Conservation (phyloP, 2,888 invertebrate genomes). For the Leptopilina myrica region DNA sequence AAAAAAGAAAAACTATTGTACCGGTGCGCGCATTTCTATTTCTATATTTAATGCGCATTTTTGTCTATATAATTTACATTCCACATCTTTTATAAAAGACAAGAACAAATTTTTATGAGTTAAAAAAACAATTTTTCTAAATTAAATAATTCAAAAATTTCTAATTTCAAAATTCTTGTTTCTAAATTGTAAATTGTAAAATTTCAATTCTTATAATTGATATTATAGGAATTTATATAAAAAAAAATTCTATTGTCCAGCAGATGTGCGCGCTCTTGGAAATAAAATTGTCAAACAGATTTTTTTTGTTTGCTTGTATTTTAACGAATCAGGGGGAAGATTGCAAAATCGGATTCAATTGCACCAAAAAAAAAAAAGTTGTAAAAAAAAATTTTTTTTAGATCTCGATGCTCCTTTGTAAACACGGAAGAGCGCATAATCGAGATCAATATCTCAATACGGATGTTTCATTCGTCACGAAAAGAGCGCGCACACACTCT, state of each 20-base stretch:
- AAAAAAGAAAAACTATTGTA: constrained; percentile 7
- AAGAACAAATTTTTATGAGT: too few species aligned
- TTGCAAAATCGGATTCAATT: constrained; percentile 31
- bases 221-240: background rate
- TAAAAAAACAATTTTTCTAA: too few species aligned
- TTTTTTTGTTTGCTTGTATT: background rate
- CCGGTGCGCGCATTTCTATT: constrained; percentile 7
- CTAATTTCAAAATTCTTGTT: too few species aligned
- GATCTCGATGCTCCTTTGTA: constrained; percentile 27
- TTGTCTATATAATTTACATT: background rate
- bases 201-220: background rate
- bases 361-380: constrained; percentile 7
- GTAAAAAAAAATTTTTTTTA: constrained; percentile 8
- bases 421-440: constrained; percentile 35
- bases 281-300: constrained; percentile 25
- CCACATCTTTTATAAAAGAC: too few species aligned
- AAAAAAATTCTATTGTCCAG: background rate
- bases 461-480: constrained; percentile 71
- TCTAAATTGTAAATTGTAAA: too few species aligned
- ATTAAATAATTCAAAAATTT: too few species aligned
- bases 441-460: constrained; percentile 73
- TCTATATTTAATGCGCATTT: background rate
- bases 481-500: constrained; percentile 49
- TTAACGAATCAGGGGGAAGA: constrained; percentile 22
- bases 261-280: background rate